Evolutionary conservation across 2,113 vertebrate species (phyloP).

Genomic region (Rhea pennata): DNA sequence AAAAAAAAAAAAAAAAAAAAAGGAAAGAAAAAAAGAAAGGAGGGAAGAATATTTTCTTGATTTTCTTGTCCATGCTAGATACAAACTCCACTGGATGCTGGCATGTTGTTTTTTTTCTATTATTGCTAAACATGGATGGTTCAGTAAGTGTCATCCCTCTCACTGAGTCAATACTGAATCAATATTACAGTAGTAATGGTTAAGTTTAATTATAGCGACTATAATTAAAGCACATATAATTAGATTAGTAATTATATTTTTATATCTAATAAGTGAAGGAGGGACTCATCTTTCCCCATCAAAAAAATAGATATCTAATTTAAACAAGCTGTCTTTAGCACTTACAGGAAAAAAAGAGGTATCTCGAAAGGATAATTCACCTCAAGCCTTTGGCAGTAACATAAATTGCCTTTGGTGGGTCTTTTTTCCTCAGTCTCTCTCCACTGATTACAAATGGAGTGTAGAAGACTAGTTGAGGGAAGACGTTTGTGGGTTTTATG

Average conservation of each 20-base stretch:
- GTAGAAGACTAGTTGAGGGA: background rate
- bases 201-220: background rate
- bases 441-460: background rate
- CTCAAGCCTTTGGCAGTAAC: background rate
- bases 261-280: background rate
- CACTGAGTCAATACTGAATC: background rate
- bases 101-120: background rate
- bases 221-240: background rate
- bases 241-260: background rate
- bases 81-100: background rate
- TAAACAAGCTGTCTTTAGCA: background rate
- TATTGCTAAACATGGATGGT: background rate
- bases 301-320: background rate
- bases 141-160: background rate
- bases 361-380: background rate
- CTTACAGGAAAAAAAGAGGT: background rate
- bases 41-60: background rate
- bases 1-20: too few species aligned
- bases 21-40: background rate
- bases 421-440: background rate
- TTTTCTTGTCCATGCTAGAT: background rate
- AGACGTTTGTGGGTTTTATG: rapidly evolving
- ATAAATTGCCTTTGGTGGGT: background rate
- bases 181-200: background rate
- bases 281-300: background rate